phyloP scores from a whole-genome alignment of 1,140 invertebrate genomes.

The Rhopalosiphum padi region DNA sequence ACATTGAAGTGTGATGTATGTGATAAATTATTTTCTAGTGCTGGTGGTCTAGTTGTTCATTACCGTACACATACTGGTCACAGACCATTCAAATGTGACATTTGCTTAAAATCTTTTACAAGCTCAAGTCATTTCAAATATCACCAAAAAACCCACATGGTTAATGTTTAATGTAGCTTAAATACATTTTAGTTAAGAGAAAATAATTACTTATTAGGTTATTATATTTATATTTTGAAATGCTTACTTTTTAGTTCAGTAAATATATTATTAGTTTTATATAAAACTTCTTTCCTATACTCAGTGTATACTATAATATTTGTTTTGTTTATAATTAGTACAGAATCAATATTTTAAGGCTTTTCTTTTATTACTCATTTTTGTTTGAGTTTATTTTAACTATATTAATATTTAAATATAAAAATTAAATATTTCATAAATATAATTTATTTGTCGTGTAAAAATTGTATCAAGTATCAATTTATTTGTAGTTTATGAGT shows the following conservation, averaged over 20 bases:
- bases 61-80: constrained; percentile 58
- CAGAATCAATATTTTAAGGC: not conserved
- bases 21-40: constrained; percentile 57
- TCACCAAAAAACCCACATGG: constrained; percentile 42
- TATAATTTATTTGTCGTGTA: not conserved
- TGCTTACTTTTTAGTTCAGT: not conserved
- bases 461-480: not conserved
- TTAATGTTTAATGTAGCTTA: not conserved
- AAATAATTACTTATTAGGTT: not conserved
- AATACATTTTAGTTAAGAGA: not conserved
- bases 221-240: not conserved
- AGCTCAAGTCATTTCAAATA: constrained; percentile 53
- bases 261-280: not conserved
- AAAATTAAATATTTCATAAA: not conserved
- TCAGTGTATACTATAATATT: not conserved
- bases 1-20: constrained; percentile 68
- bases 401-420: not conserved
- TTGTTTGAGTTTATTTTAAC: not conserved
- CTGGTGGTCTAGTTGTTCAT: constrained; percentile 51
- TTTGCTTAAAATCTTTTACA: constrained; percentile 59
- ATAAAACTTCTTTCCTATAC: not conserved
- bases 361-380: constrained; percentile 8
- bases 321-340: constrained; percentile 19
- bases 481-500: not conserved
- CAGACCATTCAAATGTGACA: constrained; percentile 59